Base-by-base conservation (phyloP, 2,888 invertebrate species). In the Nymphalis polychloros region DNA sequence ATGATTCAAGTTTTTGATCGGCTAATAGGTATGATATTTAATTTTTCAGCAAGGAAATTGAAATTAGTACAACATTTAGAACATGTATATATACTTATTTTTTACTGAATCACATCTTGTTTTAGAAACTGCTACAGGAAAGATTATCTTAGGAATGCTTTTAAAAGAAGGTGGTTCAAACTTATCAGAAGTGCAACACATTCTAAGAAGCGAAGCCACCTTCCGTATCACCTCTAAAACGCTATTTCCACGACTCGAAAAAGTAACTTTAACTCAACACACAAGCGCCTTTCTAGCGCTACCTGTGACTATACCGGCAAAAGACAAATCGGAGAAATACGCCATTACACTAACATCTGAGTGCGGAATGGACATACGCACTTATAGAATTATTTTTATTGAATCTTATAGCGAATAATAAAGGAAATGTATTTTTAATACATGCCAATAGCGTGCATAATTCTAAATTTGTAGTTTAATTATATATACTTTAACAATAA, bases 331-430 rank as follows among this genome's bases (percentile, higher is more conserved):
- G 1, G 89, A 90, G 67, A 91, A 88, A 76, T 88, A 86, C 72
- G 75, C 86, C 2, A 70, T 93, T 8, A 84, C 84, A 8, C 79
- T 93, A n/a, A 87, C 85, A 10, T 93, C 93, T 2, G 87, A 88
- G 8, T 90, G 89, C 68, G 89, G 89, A 46, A 87, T 90, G 87
- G 93, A 93, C 71, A 82, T 93, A 67, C 86, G 93, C 16, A 86
- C 85, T 13, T 92, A 92, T 66, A 86, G 80, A 75, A 82, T 92
- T 60, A 52, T 88, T 13, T 89, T 92, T 66, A 74, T 86, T 46
- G 81, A 84, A 67, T 72, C 70, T 16, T 62, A 60, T 16, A 72
- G 69, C 48, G 72, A 74, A 63, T 74, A 67, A 67, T 48, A 49
- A 41, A 57, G 7, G n/a, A 41, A 19, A 19, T 41, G 19, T 57